Base-by-base conservation (phyloP, 2,113 vertebrate species). In the Reinhardtius hippoglossoides region DNA sequence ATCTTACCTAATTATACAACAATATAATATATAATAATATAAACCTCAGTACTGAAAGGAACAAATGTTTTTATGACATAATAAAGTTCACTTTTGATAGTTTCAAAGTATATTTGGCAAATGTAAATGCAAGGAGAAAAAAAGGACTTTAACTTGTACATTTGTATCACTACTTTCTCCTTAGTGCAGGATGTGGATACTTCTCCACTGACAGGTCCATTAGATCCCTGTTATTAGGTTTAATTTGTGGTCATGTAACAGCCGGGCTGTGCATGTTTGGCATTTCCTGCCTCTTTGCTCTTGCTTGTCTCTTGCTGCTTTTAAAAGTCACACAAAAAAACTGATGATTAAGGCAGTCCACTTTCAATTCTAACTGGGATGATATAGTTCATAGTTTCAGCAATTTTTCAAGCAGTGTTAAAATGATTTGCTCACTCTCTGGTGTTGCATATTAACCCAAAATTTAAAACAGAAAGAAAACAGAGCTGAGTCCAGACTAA, bases 331-430 rank as follows among this genome's bases (percentile, higher is more conserved):
- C 50, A 24, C 24, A 31, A 57, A 16, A 52, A 27, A 74, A 16
- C 9, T 21, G 37, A 24, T 42, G 63, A 63, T 63, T 67, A 24
- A 24, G 23, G 14, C 9, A 67, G 42, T 54, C 64, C 50, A 55
- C 13, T 35, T 14, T 20, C 35, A 21, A 26, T 14, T 65, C 55
- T 52, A 31, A 71, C 4, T 71, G 46, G 59, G 55, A 46, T 50
- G 14, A 57, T 55, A 68, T 73, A 16, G 65, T 65, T 76, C 63
- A 72, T 54, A 50, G 66, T 23, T 50, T 16, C 31, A 31, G 1
- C 31, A 8, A 31, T 31, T 31, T 31, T 31, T 31, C 31, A 35
- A 42, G 63, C 31, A 27, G 61, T 48, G 35, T 65, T 55, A 8
- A 61, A 26, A 48, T 42, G 68, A 55, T 65, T 50, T 27, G 27